phyloP scores from a whole-genome alignment of 2,888 invertebrate genomes.

The Acanthococcus lagerstroemiae region DNA sequence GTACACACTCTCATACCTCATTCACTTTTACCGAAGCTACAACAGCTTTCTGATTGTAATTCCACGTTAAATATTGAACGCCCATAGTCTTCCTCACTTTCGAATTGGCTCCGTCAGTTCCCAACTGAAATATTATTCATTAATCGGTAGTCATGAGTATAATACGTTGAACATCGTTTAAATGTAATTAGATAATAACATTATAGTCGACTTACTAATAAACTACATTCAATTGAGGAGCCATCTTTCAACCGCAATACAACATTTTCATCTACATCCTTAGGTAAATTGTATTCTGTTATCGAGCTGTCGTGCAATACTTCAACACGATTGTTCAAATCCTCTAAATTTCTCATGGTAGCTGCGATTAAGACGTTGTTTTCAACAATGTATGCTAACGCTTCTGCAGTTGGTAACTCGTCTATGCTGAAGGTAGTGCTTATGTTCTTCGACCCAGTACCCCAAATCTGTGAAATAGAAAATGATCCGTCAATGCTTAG shows the following conservation, averaged over 20 bases:
- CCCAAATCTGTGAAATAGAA: conserved; percentile 90
- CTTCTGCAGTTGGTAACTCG: conserved; percentile 49
- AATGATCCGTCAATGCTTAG: no score
- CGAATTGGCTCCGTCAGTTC: conserved; percentile 90
- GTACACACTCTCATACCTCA: no score
- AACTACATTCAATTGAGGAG: conserved; percentile 51
- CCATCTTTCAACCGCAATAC: conserved; percentile 52
- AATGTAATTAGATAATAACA: not conserved
- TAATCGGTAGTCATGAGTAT: no score
- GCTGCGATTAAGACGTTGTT: conserved; percentile 78
- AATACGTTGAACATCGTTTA: not conserved
- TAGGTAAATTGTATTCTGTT: conserved; percentile 51
- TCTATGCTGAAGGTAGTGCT: conserved; percentile 7
- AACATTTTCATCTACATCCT: conserved; percentile 39
- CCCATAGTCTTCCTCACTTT: conserved; percentile 72
- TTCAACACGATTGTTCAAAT: conserved; percentile 49
- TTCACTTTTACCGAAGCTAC: conserved; percentile 79
- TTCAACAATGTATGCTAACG: conserved; percentile 83
- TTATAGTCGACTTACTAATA: conserved; percentile 48
- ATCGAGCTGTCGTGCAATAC: conserved; percentile 62
- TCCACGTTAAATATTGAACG: conserved; percentile 67
- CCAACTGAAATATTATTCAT: conserved; percentile 57
- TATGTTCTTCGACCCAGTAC: conserved; percentile 76
- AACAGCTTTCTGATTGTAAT: conserved; percentile 81
- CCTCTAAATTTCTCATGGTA: conserved; percentile 53